Evolutionary conservation across 53 echinoderm and acorn worm species (phyloP).

Genomic region (Holothuria leucospilota): DNA sequence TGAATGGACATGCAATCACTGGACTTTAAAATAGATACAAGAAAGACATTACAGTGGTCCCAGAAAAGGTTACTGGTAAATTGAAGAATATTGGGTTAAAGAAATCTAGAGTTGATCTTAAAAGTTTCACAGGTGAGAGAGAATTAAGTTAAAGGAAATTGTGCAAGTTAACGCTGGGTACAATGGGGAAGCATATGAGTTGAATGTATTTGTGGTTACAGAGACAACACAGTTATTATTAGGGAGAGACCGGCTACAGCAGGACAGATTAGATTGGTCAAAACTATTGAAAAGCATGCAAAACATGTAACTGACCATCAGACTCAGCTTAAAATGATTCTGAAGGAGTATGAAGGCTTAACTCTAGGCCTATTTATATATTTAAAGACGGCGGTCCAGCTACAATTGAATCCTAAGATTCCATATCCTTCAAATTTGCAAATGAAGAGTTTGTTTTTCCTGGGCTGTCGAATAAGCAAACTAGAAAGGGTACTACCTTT

Average conservation of each 20-base stretch:
- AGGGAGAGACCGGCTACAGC: slow-evolving; percentile 34
- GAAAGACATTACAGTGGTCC: slow-evolving; percentile 6
- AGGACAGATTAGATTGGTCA: slow-evolving; percentile 46
- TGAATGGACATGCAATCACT: slow-evolving; percentile 28
- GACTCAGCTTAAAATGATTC: slow-evolving; percentile 23
- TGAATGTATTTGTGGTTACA: slow-evolving; percentile 40
- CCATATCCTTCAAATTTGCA: too few relatives aligned
- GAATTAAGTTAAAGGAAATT: slow-evolving; percentile 1
- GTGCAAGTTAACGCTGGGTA: slow-evolving; percentile 19
- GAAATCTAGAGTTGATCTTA: slow-evolving; percentile 1
- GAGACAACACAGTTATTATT: slow-evolving; percentile 51
- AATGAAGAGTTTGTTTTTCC: too few relatives aligned
- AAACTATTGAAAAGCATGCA: slow-evolving; percentile 36
- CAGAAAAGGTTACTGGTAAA: background rate
- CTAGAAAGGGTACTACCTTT: too few relatives aligned
- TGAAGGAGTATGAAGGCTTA: slow-evolving; percentile 40
- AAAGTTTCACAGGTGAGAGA: slow-evolving; percentile 32
- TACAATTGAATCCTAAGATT: too few relatives aligned
- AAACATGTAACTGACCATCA: slow-evolving; percentile 29
- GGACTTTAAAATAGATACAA: slow-evolving; percentile 1
- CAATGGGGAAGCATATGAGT: slow-evolving; percentile 16
- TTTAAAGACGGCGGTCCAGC: too few relatives aligned
- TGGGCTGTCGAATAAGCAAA: too few relatives aligned
- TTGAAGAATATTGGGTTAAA: slow-evolving; percentile 12
- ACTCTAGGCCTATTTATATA: too few relatives aligned